These are phyloP conservation scores for Maniola hyperantus DNA, from an alignment of 2,888 invertebrate species.

Conservation along the genomic window DNA sequence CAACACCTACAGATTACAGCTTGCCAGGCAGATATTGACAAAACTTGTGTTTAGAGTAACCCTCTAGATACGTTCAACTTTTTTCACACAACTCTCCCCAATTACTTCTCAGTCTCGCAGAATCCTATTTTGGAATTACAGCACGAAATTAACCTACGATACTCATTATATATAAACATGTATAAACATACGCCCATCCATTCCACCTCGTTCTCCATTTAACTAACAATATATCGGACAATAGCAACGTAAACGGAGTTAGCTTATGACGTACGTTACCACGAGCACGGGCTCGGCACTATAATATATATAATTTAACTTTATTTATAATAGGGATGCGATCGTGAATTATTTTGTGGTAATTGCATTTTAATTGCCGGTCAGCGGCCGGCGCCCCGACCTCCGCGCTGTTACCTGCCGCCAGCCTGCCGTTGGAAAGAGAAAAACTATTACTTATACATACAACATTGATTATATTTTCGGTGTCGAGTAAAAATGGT, in stretches of 20 bases:
- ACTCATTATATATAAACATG: slow-evolving; percentile 80
- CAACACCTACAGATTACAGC: too few species aligned
- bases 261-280: slow-evolving; percentile 54
- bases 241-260: slow-evolving; percentile 70
- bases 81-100: background rate
- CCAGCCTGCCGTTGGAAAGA: slow-evolving; percentile 55
- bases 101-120: slow-evolving; percentile 5
- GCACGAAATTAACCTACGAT: slow-evolving; percentile 80
- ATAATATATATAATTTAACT: slow-evolving; percentile 44
- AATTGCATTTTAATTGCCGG: slow-evolving; percentile 67
- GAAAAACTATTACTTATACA: background rate
- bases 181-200: slow-evolving; percentile 78
- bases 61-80: too few species aligned
- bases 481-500: background rate
- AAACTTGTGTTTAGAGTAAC: too few species aligned
- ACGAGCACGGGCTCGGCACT: slow-evolving; percentile 42
- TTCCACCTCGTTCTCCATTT: slow-evolving; percentile 58
- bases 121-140: slow-evolving; percentile 60
- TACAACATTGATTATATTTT: background rate
- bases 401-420: slow-evolving; percentile 54
- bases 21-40: too few species aligned
- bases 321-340: slow-evolving; percentile 63
- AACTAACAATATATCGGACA: slow-evolving; percentile 63
- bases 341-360: slow-evolving; percentile 69
- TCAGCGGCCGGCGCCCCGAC: slow-evolving; percentile 57